These are phyloP conservation scores for Onychorhynchus coronatus DNA, from an alignment of 2,113 vertebrate genomes.

Conservation along the genomic window DNA sequence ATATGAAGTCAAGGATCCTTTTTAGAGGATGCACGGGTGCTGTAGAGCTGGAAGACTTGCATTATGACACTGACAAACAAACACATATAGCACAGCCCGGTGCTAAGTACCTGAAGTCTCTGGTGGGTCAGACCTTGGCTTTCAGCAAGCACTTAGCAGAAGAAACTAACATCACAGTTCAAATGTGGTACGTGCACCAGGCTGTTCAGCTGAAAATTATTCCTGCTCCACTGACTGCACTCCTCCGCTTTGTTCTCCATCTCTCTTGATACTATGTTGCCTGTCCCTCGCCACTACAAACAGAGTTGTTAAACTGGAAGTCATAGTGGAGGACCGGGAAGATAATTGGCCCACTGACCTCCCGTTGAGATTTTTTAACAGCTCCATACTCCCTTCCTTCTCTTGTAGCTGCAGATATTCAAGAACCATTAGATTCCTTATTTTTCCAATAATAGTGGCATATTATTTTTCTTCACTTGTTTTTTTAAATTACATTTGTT, in stretches of 20 bases:
- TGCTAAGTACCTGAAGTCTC: not conserved
- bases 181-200: not conserved
- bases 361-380: not conserved
- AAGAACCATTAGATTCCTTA: not conserved
- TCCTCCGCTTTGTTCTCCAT: not conserved
- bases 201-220: not conserved
- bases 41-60: not conserved
- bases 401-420: not conserved
- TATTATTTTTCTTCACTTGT: not conserved
- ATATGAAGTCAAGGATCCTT: not conserved
- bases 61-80: not conserved
- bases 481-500: not conserved
- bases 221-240: accelerated
- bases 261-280: not conserved
- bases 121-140: not conserved
- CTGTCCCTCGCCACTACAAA: not conserved
- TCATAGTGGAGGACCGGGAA: not conserved
- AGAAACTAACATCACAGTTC: not conserved
- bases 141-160: not conserved
- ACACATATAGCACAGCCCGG: not conserved
- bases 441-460: not conserved
- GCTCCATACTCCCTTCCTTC: not conserved
- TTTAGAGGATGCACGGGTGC: not conserved
- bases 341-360: not conserved
- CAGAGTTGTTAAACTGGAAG: not conserved